Conservation (phyloP, 2,113 vertebrate genomes). For the Cavia porcellus region DNA sequence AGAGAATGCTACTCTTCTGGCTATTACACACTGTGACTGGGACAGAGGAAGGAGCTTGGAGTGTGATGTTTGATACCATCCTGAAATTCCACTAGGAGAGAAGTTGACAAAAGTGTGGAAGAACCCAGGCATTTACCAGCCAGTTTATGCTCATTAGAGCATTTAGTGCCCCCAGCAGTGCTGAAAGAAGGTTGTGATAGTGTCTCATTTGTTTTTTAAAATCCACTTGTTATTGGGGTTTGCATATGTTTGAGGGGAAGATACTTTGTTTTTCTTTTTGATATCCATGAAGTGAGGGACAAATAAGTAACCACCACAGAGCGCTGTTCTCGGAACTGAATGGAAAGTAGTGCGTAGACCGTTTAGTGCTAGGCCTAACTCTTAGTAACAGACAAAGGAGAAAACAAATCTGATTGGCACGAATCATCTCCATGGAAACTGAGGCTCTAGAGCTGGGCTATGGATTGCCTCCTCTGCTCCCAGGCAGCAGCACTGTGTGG, state of each 20-base stretch:
- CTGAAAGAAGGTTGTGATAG: not conserved
- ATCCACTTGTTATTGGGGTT: not conserved
- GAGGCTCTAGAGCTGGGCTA: not conserved
- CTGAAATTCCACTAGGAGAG: not conserved
- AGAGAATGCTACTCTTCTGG: not conserved
- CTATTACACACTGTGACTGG: not conserved
- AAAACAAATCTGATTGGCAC: not conserved
- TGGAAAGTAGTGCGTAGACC: not conserved
- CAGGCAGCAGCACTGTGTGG: not conserved
- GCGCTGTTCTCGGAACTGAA: not conserved
- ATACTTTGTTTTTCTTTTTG: conserved; percentile 23
- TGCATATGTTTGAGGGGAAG: not conserved
- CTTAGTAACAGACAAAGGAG: not conserved
- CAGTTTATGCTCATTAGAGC: not conserved
- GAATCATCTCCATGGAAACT: conserved; percentile 36
- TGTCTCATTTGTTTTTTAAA: not conserved
- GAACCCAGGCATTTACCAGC: not conserved
- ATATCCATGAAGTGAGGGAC: not conserved
- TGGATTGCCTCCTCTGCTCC: not conserved
- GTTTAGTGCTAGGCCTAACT: not conserved
- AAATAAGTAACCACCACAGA: not conserved
- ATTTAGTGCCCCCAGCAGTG: not conserved
- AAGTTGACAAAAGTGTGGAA: not conserved
- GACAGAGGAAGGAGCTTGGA: not conserved
- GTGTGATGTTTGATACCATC: not conserved